These are phyloP conservation scores for Papilio helenus DNA, from an alignment of 1,140 invertebrate species.

Conservation along the genomic window DNA sequence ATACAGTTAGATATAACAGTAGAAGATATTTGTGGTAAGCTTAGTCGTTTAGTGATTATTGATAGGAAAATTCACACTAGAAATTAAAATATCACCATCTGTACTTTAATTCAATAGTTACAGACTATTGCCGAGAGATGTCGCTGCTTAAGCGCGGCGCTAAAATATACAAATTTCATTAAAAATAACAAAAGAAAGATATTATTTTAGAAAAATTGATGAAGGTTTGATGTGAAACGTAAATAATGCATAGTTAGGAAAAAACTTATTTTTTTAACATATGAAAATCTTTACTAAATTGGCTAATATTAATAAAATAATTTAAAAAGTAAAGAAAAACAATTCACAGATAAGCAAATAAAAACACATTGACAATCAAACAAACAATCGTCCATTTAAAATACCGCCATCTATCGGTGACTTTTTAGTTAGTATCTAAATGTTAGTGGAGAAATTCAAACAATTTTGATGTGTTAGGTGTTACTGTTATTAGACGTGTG, in stretches of 20 bases:
- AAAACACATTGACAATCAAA: too few relatives aligned
- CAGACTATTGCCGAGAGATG: background rate
- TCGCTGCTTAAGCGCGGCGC: too few relatives aligned
- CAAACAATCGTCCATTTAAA: background rate
- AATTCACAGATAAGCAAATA: too few relatives aligned
- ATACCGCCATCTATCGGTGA: background rate
- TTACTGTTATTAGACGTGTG: background rate
- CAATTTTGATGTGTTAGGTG: constrained; percentile 7
- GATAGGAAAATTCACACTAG: background rate
- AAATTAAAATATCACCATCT: background rate
- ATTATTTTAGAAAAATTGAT: too few relatives aligned
- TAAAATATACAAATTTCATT: too few relatives aligned
- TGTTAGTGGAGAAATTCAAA: background rate
- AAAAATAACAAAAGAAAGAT: background rate
- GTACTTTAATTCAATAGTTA: background rate
- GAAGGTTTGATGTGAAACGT: too few relatives aligned
- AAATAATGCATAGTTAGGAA: too few relatives aligned
- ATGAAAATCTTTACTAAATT: too few relatives aligned
- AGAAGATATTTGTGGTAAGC: background rate
- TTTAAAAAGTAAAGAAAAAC: too few relatives aligned
- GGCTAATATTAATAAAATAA: too few relatives aligned
- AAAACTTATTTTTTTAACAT: too few relatives aligned
- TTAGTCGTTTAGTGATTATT: background rate
- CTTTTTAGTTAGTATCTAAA: background rate
- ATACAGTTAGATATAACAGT: background rate